Base-by-base conservation (phyloP, 37 sponge, comb jelly and placozoan species). In the Ephydatia muelleri region DNA sequence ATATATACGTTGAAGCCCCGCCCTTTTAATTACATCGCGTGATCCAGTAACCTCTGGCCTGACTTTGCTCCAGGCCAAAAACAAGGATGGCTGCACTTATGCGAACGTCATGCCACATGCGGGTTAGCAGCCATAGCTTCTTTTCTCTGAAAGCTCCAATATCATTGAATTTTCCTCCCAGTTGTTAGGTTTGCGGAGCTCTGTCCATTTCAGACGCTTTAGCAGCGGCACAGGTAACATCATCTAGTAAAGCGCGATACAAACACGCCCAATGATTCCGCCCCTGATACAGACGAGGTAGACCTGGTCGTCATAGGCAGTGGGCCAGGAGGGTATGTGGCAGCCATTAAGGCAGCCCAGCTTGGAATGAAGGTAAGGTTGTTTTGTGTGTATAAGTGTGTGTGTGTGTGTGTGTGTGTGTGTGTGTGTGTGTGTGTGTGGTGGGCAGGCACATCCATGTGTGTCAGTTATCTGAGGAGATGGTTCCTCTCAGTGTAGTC, bases 241-340 rank as follows among this genome's bases (percentile, higher is more conserved):
- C 57, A 57, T 21, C 16, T 1, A 57, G 6, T 57, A 57, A n/a
- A 14, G 19, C 57, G 57, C 19, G 57, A 57, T 57, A n/a, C n/a
- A 57, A 57, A 57, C 57, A 57, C 57, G 1, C 57, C 12, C 9
- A 5, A 57, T 57, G 1, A 2, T 66, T 65, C 25, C 6, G 9
- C 35, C 23, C 27, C 16, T 25, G 30, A 21, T 68, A 32, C 76
- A 89, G 95, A 82, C 35, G 91, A 88, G 43, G 77, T 87, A 22
- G 98, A 98, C 65, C 86, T 98, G 79, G 98, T 98, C 25, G 99
- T 98, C 40, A 94, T 98, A 29, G 99, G 99, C 25, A 91, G 92
- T 71, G 99, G 99, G 0, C 99, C 99, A 33, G 99, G 99, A n/a
- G 99, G 99, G 2, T 98, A 98, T 80, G 95, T 96, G 19, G 99